Conservation (phyloP, 2,113 vertebrate species). For the Fregata magnificens region DNA sequence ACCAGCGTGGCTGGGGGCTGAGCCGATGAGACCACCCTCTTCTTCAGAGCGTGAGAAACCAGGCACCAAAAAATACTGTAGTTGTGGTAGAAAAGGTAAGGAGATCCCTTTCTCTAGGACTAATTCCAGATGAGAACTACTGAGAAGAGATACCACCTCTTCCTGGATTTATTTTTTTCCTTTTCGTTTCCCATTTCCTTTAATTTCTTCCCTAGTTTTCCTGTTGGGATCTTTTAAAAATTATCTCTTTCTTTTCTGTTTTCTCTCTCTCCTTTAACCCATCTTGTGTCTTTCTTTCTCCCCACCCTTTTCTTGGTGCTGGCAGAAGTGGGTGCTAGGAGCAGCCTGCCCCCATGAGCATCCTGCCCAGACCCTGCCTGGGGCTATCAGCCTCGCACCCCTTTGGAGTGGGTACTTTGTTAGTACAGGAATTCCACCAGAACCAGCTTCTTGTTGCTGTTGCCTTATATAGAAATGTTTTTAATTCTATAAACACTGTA, state of each 20-base stretch:
- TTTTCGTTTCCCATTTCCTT: not conserved
- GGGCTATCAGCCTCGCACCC: not conserved
- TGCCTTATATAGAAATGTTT: slow-evolving; percentile 40
- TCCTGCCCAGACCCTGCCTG: not conserved
- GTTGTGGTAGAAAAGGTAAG: not conserved
- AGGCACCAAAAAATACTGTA: not conserved
- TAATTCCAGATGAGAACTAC: not conserved
- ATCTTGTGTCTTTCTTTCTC: not conserved
- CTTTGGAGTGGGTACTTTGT: not conserved
- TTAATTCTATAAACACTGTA: slow-evolving; percentile 45
- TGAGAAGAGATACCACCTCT: not conserved
- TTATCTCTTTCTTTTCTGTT: not conserved
- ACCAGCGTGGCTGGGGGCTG: not conserved
- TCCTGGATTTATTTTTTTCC: not conserved
- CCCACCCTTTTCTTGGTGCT: not conserved
- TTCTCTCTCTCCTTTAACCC: not conserved
- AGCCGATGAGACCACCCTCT: not conserved
- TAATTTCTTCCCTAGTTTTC: not conserved
- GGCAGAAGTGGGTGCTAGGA: not conserved
- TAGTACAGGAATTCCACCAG: not conserved
- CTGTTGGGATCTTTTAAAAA: not conserved
- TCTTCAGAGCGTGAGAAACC: not conserved
- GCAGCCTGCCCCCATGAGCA: not conserved
- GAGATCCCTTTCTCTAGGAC: not conserved
- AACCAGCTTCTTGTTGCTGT: slow-evolving; percentile 18